Conservation (phyloP, 2,113 vertebrate species). For the Xiphias gladius region DNA sequence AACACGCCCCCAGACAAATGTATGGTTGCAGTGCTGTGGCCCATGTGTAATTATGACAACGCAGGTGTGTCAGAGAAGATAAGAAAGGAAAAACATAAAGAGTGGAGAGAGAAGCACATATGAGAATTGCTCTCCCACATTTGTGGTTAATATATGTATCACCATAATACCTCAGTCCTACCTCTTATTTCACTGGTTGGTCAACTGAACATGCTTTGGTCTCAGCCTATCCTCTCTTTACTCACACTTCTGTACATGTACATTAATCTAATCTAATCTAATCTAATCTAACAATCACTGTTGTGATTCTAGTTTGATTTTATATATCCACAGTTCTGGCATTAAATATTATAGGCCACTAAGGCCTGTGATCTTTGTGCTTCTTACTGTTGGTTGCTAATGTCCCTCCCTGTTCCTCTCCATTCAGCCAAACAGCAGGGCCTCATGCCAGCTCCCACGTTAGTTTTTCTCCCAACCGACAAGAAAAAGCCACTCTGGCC, state of each 20-base stretch:
- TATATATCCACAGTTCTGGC: neutral
- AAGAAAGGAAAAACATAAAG: neutral
- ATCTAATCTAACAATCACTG: neutral
- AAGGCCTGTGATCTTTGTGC: constrained; percentile 11
- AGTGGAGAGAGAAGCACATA: neutral
- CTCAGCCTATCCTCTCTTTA: neutral
- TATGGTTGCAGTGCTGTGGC: neutral
- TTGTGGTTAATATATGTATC: constrained; percentile 52
- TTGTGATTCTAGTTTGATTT: neutral
- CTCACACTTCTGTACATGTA: neutral
- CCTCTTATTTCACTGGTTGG: neutral
- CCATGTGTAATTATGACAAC: neutral
- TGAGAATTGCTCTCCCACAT: constrained; percentile 15
- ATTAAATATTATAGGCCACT: neutral
- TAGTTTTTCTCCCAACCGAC: neutral
- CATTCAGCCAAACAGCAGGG: constrained; percentile 5
- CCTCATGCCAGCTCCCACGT: constrained; percentile 28
- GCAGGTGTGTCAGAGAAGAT: neutral
- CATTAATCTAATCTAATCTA: neutral
- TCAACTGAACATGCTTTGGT: neutral
- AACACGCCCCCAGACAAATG: constrained; percentile 31
- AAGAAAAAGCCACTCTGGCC: constrained; percentile 11
- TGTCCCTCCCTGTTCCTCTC: constrained; percentile 12
- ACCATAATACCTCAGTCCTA: constrained; percentile 37
- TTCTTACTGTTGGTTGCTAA: neutral